phyloP scores from a whole-genome alignment of 2,797 vertebrate genomes.

The Alcedo atthis region DNA sequence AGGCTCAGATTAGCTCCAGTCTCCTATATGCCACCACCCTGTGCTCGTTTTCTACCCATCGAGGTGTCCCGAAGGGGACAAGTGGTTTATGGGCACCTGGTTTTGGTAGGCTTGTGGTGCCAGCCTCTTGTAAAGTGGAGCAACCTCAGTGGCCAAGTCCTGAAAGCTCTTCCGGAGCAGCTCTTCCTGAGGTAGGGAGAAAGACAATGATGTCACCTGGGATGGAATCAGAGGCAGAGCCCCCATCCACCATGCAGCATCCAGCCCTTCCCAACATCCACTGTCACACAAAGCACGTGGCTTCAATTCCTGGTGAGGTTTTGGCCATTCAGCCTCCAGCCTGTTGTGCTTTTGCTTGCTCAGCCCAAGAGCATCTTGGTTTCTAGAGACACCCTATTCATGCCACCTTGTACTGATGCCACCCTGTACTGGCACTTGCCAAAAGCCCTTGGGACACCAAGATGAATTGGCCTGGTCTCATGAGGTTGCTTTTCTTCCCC shows the following conservation, averaged over 20 bases:
- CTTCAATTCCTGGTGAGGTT: background rate
- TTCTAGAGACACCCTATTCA: rapidly evolving
- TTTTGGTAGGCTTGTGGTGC: constrained; percentile 96
- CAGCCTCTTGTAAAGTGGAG: constrained; percentile 91
- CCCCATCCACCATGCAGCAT: rapidly evolving
- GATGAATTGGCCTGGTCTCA: background rate
- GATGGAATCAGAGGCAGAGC: rapidly evolving
- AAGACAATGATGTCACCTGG: background rate
- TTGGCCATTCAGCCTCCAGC: background rate
- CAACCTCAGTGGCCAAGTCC: constrained; percentile 91
- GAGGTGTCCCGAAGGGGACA: rapidly evolving
- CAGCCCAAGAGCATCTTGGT: background rate
- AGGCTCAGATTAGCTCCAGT: rapidly evolving
- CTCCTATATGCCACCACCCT: rapidly evolving
- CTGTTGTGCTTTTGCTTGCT: background rate
- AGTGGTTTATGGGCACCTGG: constrained; percentile 81
- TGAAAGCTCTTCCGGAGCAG: constrained; percentile 94
- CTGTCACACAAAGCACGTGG: rapidly evolving
- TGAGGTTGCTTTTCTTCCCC: background rate
- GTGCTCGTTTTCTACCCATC: rapidly evolving
- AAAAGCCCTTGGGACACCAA: background rate
- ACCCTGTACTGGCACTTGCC: rapidly evolving
- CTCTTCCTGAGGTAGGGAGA: constrained; percentile 83
- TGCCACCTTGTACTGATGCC: background rate
- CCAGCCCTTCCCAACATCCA: rapidly evolving